These are phyloP conservation scores for Machimus rusticus DNA, from an alignment of 2,888 invertebrate genomes.

Conservation along the genomic window DNA sequence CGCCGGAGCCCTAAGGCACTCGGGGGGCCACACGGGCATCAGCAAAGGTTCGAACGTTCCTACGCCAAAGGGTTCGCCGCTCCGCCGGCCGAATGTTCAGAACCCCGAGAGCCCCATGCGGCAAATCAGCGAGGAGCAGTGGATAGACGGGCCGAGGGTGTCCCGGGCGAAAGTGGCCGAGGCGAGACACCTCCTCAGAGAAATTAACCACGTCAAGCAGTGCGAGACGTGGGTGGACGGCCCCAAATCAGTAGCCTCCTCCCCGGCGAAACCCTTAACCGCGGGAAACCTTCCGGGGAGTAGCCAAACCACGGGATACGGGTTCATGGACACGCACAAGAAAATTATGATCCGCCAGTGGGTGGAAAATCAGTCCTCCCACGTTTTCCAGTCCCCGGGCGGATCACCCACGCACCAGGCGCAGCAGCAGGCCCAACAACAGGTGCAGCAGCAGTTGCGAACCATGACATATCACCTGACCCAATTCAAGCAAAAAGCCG, in stretches of 20 bases:
- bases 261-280: conserved; percentile 65
- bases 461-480: conserved; percentile 67
- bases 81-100: conserved; percentile 58
- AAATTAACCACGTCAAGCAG: conserved; percentile 78
- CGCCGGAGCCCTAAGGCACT: conserved; percentile 54
- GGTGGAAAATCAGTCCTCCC: conserved; percentile 90
- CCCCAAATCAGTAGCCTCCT: conserved; percentile 72
- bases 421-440: conserved; percentile 50
- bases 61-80: conserved; percentile 66
- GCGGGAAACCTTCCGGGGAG: conserved; percentile 58
- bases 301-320: conserved; percentile 67
- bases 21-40: conserved; percentile 48
- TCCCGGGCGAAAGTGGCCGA: conserved; percentile 83
- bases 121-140: conserved; percentile 83
- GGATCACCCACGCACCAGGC: conserved; percentile 62
- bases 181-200: conserved; percentile 80
- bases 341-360: conserved; percentile 92
- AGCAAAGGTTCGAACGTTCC: conserved; percentile 63
- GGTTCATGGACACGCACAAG: conserved; percentile 92
- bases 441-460: conserved; percentile 62
- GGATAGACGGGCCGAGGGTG: conserved; percentile 95
- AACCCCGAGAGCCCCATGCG: conserved; percentile 61
- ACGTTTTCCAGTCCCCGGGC: conserved; percentile 74
- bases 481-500: conserved; percentile 67
- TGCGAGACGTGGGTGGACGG: conserved; percentile 96